These are phyloP conservation scores for Eilema sororculum DNA, from an alignment of 2,888 invertebrate species.

Conservation along the genomic window DNA sequence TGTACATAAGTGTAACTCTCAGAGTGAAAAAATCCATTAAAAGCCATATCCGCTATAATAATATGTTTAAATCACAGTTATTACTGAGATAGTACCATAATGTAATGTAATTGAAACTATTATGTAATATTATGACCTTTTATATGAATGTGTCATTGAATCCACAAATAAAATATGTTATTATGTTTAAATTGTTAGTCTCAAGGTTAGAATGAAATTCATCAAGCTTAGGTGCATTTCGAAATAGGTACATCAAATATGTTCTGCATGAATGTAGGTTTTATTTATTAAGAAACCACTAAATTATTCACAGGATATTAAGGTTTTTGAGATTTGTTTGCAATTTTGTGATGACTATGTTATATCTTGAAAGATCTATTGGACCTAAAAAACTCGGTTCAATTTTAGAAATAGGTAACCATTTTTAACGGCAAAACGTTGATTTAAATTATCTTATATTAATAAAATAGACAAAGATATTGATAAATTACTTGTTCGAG, in stretches of 20 bases:
- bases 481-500: neutral
- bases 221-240: constrained; percentile 27
- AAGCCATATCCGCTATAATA: neutral
- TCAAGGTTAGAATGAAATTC: constrained; percentile 34
- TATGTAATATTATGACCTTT: constrained; percentile 9
- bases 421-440: neutral
- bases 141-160: neutral
- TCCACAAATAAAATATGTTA: constrained; percentile 19
- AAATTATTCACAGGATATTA: constrained; percentile 7
- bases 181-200: constrained; percentile 26
- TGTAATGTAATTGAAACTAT: neutral
- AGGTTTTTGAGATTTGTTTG: neutral
- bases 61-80: neutral
- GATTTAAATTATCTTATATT: too few relatives aligned
- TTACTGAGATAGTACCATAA: neutral
- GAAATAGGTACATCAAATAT: constrained; percentile 18
- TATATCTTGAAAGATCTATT: too few relatives aligned
- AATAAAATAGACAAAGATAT: constrained; percentile 9
- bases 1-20: neutral
- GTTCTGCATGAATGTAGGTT: constrained; percentile 15
- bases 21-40: constrained; percentile 4
- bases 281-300: constrained; percentile 13
- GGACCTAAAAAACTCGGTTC: too few relatives aligned
- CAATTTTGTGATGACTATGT: neutral
- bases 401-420: too few relatives aligned